phyloP scores from a whole-genome alignment of 2,113 vertebrate genomes.

The Chinchilla lanigera region DNA sequence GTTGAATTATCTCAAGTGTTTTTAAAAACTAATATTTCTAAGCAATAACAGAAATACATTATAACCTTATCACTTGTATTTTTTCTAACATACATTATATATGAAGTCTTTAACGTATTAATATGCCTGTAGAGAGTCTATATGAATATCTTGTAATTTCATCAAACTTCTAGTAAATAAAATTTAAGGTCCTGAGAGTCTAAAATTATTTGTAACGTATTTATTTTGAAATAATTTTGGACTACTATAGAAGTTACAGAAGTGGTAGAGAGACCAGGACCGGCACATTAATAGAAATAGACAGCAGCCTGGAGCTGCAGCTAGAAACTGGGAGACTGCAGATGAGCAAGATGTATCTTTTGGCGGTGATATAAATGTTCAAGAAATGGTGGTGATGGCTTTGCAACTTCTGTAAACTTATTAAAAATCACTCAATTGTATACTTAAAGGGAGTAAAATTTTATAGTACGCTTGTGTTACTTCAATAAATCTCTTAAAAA shows the following conservation, averaged over 20 bases:
- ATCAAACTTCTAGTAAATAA: background rate
- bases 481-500: background rate
- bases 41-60: background rate
- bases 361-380: background rate
- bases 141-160: background rate
- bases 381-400: background rate
- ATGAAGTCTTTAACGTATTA: background rate
- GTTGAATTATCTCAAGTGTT: background rate
- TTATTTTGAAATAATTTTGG: background rate
- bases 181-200: background rate
- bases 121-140: background rate
- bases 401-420: background rate
- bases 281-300: background rate
- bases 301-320: background rate
- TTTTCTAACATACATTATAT: background rate
- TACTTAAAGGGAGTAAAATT: background rate
- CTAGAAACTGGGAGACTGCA: background rate
- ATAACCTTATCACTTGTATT: slow-evolving; percentile 4
- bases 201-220: background rate
- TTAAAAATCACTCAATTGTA: background rate
- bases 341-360: background rate
- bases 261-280: background rate
- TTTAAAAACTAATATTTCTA: background rate
- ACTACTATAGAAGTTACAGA: background rate
- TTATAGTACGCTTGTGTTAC: background rate